Evolutionary conservation across 2,113 vertebrate species (phyloP).

Genomic region (Rana temporaria): DNA sequence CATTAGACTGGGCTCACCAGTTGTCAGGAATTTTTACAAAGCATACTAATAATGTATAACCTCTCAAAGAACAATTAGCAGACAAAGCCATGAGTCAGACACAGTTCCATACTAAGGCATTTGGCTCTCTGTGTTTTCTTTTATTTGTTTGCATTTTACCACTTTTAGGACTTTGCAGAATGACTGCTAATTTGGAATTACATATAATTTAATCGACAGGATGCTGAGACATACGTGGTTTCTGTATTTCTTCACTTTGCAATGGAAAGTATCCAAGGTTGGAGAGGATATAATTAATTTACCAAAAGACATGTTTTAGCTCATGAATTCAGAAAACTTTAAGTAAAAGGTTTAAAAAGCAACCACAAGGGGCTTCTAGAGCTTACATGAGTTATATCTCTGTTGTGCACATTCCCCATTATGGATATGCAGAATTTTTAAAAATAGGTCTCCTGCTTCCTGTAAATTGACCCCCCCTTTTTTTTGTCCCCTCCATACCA

Average conservation of each 20-base stretch:
- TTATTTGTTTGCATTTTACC: slow-evolving; percentile 15
- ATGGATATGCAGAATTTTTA: no score
- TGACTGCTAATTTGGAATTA: not conserved
- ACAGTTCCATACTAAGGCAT: not conserved
- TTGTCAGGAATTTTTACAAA: slow-evolving; percentile 71
- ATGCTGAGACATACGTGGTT: not conserved
- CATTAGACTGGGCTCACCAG: slow-evolving; percentile 65
- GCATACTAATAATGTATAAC: slow-evolving; percentile 63
- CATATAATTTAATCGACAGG: slow-evolving; percentile 68
- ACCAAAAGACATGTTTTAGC: no score
- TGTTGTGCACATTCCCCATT: no score
- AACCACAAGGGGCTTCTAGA: no score
- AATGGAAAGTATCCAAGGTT: not conserved
- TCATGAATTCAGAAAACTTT: no score
- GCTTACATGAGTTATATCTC: no score
- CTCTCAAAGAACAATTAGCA: slow-evolving; percentile 62
- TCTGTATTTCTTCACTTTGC: not conserved
- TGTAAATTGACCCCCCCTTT: no score
- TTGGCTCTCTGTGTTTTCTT: not conserved
- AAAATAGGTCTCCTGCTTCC: no score
- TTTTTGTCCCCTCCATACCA: no score
- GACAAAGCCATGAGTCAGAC: not conserved
- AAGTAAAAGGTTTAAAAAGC: no score
- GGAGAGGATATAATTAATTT: not conserved
- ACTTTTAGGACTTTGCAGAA: no score